Evolutionary conservation across 2,113 vertebrate species (phyloP).

Genomic region (Monarcha castaneiventris): DNA sequence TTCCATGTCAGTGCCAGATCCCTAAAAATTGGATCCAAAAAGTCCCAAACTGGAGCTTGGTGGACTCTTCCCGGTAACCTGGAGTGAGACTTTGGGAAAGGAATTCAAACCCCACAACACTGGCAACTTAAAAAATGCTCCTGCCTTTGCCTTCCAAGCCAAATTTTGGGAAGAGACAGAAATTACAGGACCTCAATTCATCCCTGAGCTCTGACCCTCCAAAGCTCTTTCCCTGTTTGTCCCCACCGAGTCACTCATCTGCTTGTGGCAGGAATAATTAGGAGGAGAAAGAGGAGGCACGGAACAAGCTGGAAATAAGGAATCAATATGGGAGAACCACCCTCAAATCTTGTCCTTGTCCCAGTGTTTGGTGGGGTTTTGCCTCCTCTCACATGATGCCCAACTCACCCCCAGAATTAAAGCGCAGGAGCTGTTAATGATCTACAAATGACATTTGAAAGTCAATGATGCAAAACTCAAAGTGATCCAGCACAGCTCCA

Average conservation of each 20-base stretch:
- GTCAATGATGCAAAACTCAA: neutral
- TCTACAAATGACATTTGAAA: neutral
- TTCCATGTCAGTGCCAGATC: neutral
- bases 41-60: neutral
- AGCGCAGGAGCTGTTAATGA: neutral
- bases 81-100: neutral
- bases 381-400: no score
- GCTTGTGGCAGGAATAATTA: neutral
- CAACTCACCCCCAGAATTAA: neutral
- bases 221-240: neutral
- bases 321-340: neutral
- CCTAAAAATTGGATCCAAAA: neutral
- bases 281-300: neutral
- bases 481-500: neutral
- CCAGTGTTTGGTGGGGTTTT: neutral
- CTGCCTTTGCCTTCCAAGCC: neutral
- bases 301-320: fast-evolving
- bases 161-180: neutral
- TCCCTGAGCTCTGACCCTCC: neutral
- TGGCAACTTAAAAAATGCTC: fast-evolving
- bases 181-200: neutral
- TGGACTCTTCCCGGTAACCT: neutral
- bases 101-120: neutral
- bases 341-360: neutral
- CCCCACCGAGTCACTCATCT: neutral